These are phyloP conservation scores for Pseudomyrmex dendroicus DNA, from an alignment of 1,140 invertebrate genomes.

Conservation along the genomic window DNA sequence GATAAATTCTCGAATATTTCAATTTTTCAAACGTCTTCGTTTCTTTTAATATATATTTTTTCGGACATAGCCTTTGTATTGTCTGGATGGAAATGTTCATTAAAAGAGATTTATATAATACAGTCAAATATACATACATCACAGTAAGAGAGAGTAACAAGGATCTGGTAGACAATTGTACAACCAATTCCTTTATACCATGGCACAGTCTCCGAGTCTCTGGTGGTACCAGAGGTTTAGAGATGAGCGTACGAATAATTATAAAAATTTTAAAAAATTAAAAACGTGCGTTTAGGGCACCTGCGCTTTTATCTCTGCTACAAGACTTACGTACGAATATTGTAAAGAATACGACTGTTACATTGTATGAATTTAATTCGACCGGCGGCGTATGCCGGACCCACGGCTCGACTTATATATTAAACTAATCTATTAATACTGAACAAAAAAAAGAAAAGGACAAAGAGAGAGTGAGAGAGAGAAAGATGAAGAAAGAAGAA, in stretches of 20 bases:
- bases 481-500: slow-evolving; percentile 74
- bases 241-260: slow-evolving; percentile 64
- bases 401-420: slow-evolving; percentile 81
- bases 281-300: slow-evolving; percentile 77
- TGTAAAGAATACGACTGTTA: slow-evolving; percentile 84
- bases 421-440: slow-evolving; percentile 82
- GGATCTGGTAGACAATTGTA: background rate
- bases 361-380: slow-evolving; percentile 81
- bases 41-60: background rate
- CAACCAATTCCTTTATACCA: slow-evolving; percentile 17
- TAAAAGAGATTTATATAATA: background rate
- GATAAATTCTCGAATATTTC: background rate
- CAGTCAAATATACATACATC: slow-evolving; percentile 4
- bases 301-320: slow-evolving; percentile 81
- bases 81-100: slow-evolving; percentile 9
- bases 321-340: slow-evolving; percentile 82
- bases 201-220: slow-evolving; percentile 40
- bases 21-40: background rate
- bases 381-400: slow-evolving; percentile 77
- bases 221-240: slow-evolving; percentile 63
- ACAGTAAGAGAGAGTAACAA: background rate
- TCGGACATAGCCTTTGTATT: slow-evolving; percentile 5
- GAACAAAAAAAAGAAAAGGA: slow-evolving; percentile 73
- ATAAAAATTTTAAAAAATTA: slow-evolving; percentile 47
- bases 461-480: slow-evolving; percentile 77